Percentiles rank a stretch among this genome's conserved stretches.
phyloP scores from a whole-genome alignment of 2,888 invertebrate genomes.

The Helicoverpa assulta region DNA sequence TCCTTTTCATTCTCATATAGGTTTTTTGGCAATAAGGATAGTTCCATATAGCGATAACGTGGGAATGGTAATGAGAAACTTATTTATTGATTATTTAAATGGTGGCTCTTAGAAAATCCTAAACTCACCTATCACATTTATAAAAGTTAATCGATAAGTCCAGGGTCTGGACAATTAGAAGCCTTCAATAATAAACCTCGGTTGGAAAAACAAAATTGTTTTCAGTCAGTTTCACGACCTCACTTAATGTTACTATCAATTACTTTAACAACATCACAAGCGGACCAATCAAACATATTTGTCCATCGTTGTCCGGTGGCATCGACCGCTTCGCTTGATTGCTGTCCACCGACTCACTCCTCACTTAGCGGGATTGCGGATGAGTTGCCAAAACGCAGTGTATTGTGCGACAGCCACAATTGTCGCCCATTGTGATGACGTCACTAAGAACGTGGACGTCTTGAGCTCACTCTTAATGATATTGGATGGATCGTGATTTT shows the following conservation, averaged over 20 bases:
- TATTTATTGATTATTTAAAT: too few species aligned
- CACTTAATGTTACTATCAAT: background rate
- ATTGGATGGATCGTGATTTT: constrained; percentile 30
- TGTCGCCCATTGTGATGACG: constrained; percentile 49
- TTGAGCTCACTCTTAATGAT: constrained; percentile 43
- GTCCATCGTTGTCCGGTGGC: constrained; percentile 17
- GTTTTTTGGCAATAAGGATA: too few species aligned
- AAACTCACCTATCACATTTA: too few species aligned
- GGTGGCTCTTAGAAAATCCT: too few species aligned
- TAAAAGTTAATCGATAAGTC: too few species aligned
- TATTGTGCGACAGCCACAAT: constrained; percentile 47
- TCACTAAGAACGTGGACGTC: constrained; percentile 28
- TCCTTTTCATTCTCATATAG: too few species aligned
- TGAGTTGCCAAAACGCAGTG: constrained; percentile 56
- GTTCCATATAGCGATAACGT: too few species aligned
- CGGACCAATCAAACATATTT: constrained; percentile 14
- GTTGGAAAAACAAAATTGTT: background rate
- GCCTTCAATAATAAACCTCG: background rate
- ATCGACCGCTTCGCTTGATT: constrained; percentile 37
- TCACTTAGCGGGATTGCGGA: constrained; percentile 60
- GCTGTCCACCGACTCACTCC: constrained; percentile 38
- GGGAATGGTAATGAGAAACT: too few species aligned
- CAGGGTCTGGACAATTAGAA: too few species aligned
- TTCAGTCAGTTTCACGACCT: background rate
- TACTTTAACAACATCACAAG: constrained; percentile 6